A percentile compares a stretch with the other conserved stretches of the same genome.
These are phyloP conservation scores for Rutpela maculata DNA, from an alignment of 2,888 invertebrate genomes.

Conservation along the genomic window DNA sequence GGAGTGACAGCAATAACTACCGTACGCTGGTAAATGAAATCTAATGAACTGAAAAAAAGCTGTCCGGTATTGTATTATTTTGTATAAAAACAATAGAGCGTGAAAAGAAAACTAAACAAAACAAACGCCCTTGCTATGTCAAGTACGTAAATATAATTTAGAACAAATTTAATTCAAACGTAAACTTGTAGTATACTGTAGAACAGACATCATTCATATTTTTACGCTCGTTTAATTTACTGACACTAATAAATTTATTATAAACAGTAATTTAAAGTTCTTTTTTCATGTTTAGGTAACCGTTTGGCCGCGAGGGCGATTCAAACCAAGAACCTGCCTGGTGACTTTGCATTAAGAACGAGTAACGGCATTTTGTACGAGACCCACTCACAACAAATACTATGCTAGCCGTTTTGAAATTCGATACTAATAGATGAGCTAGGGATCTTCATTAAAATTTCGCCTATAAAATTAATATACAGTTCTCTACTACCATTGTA, in stretches of 20 bases:
- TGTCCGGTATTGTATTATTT: no score
- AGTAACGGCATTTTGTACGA: conserved; percentile 22
- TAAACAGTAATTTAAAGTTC: neutral
- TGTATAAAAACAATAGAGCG: no score
- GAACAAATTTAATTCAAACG: no score
- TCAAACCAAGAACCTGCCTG: conserved; percentile 14
- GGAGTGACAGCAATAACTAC: no score
- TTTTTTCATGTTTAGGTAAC: conserved; percentile 5
- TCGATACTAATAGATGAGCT: neutral
- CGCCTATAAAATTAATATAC: neutral
- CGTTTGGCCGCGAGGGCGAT: conserved; percentile 8
- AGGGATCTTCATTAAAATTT: neutral
- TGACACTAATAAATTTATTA: neutral
- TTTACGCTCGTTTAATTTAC: neutral
- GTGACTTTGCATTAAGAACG: conserved; percentile 26
- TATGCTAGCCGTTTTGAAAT: neutral
- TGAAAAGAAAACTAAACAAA: no score
- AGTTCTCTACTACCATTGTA: neutral
- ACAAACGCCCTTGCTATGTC: no score
- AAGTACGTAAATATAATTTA: no score
- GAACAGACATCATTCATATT: no score
- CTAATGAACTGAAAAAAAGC: no score
- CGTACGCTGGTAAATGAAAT: no score
- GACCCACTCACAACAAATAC: neutral
- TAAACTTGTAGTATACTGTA: no score